Percentiles rank a stretch among this genome's conserved stretches.
Conservation (phyloP, 2,888 invertebrate species). For the Ophioninae sp. region DNA sequence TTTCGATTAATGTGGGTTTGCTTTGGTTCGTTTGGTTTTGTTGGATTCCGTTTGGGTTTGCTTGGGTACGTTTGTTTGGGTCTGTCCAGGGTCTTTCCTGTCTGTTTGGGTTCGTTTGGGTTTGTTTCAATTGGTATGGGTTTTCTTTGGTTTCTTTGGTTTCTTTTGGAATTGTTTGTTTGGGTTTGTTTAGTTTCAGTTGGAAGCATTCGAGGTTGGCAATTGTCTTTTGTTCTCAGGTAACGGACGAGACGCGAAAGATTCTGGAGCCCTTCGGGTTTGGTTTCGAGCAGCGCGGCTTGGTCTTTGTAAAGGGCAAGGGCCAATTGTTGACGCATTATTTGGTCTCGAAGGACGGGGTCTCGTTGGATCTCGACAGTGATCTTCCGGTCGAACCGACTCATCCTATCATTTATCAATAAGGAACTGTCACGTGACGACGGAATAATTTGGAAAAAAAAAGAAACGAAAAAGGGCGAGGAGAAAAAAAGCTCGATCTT, state of each 20-base stretch:
- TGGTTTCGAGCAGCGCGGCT: conserved; percentile 95
- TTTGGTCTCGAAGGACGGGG: conserved; percentile 83
- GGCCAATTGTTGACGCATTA: conserved; percentile 98
- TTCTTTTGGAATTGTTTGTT: too few relatives aligned
- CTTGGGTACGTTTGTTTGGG: too few relatives aligned
- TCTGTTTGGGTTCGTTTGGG: too few relatives aligned
- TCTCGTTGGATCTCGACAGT: conserved; percentile 77
- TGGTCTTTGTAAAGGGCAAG: conserved; percentile 98
- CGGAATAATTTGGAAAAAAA: background rate
- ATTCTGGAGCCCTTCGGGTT: conserved; percentile 95
- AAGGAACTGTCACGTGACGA: conserved; percentile 47
- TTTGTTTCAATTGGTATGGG: too few relatives aligned
- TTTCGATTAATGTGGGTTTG: too few relatives aligned
- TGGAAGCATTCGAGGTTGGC: too few relatives aligned
- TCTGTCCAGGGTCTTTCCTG: too few relatives aligned
- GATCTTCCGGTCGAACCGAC: conserved; percentile 78
- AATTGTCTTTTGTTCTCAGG: conserved; percentile 82
- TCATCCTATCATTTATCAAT: conserved; percentile 79
- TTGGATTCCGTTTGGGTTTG: too few relatives aligned
- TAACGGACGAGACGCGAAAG: conserved; percentile 96
- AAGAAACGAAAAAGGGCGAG: background rate
- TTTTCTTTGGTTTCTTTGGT: too few relatives aligned
- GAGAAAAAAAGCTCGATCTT: background rate
- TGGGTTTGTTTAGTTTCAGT: too few relatives aligned
- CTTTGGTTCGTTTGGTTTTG: too few relatives aligned